Base-by-base conservation (phyloP, 2,797 vertebrate species). In the Neosilurus mollespiculum region DNA sequence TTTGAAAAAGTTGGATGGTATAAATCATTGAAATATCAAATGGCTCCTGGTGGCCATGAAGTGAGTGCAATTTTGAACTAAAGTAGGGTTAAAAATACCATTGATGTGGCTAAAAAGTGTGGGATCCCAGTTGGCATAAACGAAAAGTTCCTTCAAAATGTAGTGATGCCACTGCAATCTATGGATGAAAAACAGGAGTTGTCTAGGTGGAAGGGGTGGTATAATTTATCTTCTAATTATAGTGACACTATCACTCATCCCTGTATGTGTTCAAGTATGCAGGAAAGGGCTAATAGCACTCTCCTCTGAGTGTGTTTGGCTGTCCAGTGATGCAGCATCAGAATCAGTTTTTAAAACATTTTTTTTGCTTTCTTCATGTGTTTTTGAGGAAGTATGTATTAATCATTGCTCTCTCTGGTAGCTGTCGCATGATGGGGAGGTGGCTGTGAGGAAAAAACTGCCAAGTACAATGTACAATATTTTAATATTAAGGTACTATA, bases 41-140 rank as follows among this genome's bases (percentile, higher is more conserved):
- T 26, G 37, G 61, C 53, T 43, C 61, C 61, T 53, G 43, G 77
- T 53, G 62, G 43, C 77, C n/a, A 78, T 15, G 53, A 78, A 53
- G 37, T 65, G 59, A 65, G 10, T 16, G 53, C 43, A 78, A 65
- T 78, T 65, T 65, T 51, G 61, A n/a, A 78, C 24, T 26, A 78
- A 78, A 78, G 26, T 58, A 80, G 65, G 22, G 37, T 56, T 69
- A 20, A 69, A 80, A 80, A 65, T 65, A 65, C 43, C 43, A 78
- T 20, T 65, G 43, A 16, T n/a, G 4, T 30, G 64, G 24, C 64
- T 14, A 65, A 65, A 65, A 30, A 24, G 18, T 18, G 26, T 11
- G 11, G 59, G 37, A 5, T 78, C 37, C 58, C 76, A 43, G 30
- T 7, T 51, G 59, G 37, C 2, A 5, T 9, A 64, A 78, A 8